These are phyloP conservation scores for Sciurus carolinensis DNA, from an alignment of 2,797 vertebrate genomes.

Conservation along the genomic window DNA sequence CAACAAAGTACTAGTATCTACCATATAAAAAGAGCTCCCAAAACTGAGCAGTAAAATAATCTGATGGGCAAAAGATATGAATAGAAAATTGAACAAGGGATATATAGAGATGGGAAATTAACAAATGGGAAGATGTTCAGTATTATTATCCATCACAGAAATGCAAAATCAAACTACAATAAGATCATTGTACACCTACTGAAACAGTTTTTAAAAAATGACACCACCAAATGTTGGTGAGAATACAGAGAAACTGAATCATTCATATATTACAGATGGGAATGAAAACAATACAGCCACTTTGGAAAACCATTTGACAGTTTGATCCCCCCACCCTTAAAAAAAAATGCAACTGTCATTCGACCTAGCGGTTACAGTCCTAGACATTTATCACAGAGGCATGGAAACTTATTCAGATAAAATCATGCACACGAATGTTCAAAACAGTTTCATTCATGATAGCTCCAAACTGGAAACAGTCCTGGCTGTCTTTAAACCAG, in stretches of 20 bases:
- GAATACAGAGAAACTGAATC: not conserved
- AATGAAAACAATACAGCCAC: not conserved
- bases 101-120: not conserved
- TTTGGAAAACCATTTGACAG: not conserved
- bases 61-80: not conserved
- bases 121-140: not conserved
- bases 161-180: conserved; percentile 38
- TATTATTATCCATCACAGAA: not conserved
- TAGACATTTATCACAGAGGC: not conserved
- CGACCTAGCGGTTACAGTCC: not conserved
- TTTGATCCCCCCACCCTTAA: no score
- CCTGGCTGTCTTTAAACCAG: not conserved
- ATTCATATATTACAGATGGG: not conserved
- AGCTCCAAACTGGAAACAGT: conserved; percentile 13
- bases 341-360: not conserved
- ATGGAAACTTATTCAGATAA: not conserved
- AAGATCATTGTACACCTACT: not conserved
- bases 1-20: not conserved
- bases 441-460: conserved; percentile 3
- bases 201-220: not conserved
- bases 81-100: not conserved
- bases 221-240: not conserved
- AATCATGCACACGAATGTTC: not conserved
- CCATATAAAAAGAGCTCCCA: not conserved
- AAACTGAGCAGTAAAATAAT: not conserved